A percentile compares a stretch with the other conserved stretches of the same genome.
These are phyloP conservation scores for Phorcus lineatus DNA, from an alignment of 2,888 invertebrate species.

Conservation along the genomic window DNA sequence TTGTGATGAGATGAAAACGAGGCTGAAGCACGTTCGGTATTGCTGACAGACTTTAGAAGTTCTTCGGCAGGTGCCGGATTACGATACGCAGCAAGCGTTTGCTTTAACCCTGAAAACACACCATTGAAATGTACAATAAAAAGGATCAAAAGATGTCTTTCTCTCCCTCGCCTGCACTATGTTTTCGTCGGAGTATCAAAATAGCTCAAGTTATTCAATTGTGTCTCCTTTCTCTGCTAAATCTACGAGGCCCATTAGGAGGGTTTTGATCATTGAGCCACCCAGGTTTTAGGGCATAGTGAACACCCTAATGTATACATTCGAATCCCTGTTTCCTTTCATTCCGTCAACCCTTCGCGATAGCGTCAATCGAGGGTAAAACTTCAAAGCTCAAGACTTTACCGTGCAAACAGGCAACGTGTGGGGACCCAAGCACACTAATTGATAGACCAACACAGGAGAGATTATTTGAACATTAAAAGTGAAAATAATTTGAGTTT, in stretches of 20 bases:
- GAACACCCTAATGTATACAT: conserved; percentile 6
- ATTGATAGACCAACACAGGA: neutral
- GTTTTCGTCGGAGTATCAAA: conserved; percentile 26
- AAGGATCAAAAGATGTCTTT: conserved; percentile 21
- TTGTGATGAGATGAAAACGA: neutral
- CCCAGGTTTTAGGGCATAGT: neutral
- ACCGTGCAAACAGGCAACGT: neutral
- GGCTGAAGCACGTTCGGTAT: conserved; percentile 12
- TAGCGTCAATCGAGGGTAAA: neutral
- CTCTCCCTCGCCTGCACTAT: conserved; percentile 14
- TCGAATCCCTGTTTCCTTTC: neutral
- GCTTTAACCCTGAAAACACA: conserved; percentile 23
- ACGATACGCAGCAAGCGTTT: conserved; percentile 3
- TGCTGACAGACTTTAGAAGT: conserved; percentile 10
- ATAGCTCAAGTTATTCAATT: conserved; percentile 23
- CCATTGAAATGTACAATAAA: conserved; percentile 18
- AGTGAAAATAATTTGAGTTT: conserved; percentile 15
- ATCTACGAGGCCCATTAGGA: conserved; percentile 5
- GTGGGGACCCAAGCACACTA: neutral
- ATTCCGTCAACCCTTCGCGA: neutral
- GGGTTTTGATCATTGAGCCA: neutral
- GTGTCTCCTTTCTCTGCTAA: conserved; percentile 18
- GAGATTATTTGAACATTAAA: conserved; percentile 17
- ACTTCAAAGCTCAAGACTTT: neutral
- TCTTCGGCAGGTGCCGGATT: conserved; percentile 11